Conservation (phyloP, 2,888 invertebrate species). For the Phyllotreta striolata region DNA sequence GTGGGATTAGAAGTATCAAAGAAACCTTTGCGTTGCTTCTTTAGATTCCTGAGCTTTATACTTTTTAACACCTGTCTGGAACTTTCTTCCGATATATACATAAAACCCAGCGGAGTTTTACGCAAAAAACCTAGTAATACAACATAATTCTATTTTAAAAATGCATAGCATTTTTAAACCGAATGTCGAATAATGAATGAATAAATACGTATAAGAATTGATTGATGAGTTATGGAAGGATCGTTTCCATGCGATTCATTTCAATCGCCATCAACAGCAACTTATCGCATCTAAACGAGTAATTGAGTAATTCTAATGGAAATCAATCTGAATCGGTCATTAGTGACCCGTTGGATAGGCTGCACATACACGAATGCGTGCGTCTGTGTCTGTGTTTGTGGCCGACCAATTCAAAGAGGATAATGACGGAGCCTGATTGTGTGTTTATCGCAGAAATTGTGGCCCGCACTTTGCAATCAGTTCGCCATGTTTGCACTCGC, state of each 20-base stretch:
- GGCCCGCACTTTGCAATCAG: conserved; percentile 49
- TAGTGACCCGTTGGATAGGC: conserved; percentile 16
- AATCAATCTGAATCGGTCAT: conserved; percentile 27
- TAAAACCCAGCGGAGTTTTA: too few species aligned
- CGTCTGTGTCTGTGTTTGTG: conserved; percentile 23
- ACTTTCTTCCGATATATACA: too few species aligned
- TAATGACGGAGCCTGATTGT: conserved; percentile 28
- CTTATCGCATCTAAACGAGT: conserved; percentile 16
- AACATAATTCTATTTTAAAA: too few species aligned
- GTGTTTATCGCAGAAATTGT: conserved; percentile 34
- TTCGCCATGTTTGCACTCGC: conserved; percentile 57
- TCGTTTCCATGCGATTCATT: conserved; percentile 3
- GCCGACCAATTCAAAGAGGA: conserved; percentile 24
- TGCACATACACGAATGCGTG: conserved; percentile 18
- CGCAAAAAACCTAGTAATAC: too few species aligned
- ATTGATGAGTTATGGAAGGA: too few species aligned
- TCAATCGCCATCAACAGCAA: conserved; percentile 19
- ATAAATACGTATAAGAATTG: too few species aligned
- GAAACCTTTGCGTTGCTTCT: conserved; percentile 16
- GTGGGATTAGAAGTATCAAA: conserved; percentile 46
- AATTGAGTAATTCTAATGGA: conserved; percentile 29
- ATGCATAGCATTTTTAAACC: too few species aligned
- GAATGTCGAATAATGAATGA: too few species aligned
- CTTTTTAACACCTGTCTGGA: conserved; percentile 40
- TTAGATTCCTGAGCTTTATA: conserved; percentile 38